Base-by-base conservation (phyloP, 2,888 invertebrate species). In the Temnothorax ravouxi region DNA sequence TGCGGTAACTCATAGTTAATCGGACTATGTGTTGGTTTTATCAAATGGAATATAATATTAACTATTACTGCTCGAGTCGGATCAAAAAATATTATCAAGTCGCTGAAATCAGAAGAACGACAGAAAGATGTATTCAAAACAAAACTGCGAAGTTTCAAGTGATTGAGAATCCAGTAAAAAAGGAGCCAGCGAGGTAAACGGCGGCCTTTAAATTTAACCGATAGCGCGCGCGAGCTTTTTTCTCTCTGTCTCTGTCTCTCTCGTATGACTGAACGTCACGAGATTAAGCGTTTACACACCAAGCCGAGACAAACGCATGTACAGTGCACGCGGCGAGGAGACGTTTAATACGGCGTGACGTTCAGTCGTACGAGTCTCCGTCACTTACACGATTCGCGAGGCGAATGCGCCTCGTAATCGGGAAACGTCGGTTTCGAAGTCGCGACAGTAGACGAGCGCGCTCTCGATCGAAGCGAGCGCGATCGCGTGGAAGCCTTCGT, bases 391-490 rank as follows among this genome's bases (percentile, higher is more conserved):
- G 34, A 72, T 59, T 6, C 25, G 21, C 11, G n/a, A 64, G 13
- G 21, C 21, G 21, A 76, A 64, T 64, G 13, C 18, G 21, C 13
- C 11, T 11, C 9, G 18, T 66, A 44, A 75, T 59, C 25, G 44
- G 44, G 29, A 59, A 75, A 71, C 38, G 54, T 72, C 29, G n/a
- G 29, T 21, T 75, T 47, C 8, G 15, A n/a, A 62, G 5, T 62
- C n/a, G 34, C 6, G 21, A 62, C 44, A 38, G 34, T 21, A 15
- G 54, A 67, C 29, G 66, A 29, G 21, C n/a, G 21, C n/a, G 25
- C 47, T 67, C 25, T 66, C 66, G 44, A 71, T 54, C 71, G 38
- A 54, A 21, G n/a, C 38, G 21, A 1, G 52, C 15, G 54, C 21
- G 15, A 72, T 38, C 38, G 54, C 18, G 21, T 38, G 54, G 18